phyloP scores from a whole-genome alignment of 2,113 vertebrate species.

The Passerina amoena region DNA sequence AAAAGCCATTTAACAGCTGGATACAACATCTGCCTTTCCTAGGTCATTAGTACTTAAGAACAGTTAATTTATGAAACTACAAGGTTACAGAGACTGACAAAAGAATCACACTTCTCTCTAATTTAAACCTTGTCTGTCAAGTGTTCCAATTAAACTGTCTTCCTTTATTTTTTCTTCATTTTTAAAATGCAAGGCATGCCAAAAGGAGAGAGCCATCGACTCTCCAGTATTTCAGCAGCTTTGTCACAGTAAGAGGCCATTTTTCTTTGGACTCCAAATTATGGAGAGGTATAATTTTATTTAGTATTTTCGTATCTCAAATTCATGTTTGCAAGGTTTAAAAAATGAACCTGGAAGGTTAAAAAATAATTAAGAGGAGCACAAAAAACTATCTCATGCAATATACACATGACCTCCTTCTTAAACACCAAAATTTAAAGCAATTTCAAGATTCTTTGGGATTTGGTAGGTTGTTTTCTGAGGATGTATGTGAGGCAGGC shows the following conservation, averaged over 20 bases:
- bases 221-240: neutral
- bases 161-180: neutral
- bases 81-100: neutral
- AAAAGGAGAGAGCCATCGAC: neutral
- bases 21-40: slow-evolving; percentile 58
- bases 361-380: neutral
- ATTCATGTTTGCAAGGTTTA: neutral
- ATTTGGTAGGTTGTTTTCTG: neutral
- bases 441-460: neutral
- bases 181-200: neutral
- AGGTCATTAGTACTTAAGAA: slow-evolving; percentile 52
- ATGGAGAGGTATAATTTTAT: neutral
- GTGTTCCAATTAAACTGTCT: neutral
- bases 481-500: neutral
- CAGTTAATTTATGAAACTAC: slow-evolving; percentile 42
- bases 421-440: neutral
- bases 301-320: neutral
- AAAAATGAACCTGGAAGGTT: neutral
- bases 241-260: neutral
- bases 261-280: neutral
- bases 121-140: neutral
- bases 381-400: neutral
- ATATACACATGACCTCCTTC: neutral
- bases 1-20: slow-evolving; percentile 59
- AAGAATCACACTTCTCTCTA: neutral